phyloP scores from a whole-genome alignment of 1,140 invertebrate species.

The Danaus melanippus region DNA sequence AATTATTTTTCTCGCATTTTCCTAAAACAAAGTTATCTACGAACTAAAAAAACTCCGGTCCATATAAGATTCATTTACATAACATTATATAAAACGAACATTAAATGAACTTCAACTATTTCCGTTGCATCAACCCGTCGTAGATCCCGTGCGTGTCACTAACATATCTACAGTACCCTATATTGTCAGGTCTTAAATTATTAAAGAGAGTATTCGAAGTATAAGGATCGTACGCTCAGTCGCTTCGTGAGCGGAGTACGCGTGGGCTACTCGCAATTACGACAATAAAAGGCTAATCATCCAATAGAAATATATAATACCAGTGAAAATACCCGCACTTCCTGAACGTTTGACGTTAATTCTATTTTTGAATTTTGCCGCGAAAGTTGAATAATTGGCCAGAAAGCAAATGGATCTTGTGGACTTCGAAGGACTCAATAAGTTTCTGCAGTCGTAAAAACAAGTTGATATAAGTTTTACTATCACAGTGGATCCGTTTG shows the following conservation, averaged over 20 bases:
- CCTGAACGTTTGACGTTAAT: conserved; percentile 35
- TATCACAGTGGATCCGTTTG: conserved; percentile 60
- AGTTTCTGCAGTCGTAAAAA: no score
- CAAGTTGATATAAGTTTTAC: conserved; percentile 11
- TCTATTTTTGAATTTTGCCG: conserved; percentile 50
- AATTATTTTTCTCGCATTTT: no score
- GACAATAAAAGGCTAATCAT: conserved; percentile 59
- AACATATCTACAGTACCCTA: conserved; percentile 41
- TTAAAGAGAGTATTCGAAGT: conserved; percentile 64
- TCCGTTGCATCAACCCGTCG: conserved; percentile 30
- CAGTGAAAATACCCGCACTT: conserved; percentile 47
- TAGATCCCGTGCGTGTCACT: conserved; percentile 40
- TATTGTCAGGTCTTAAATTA: conserved; percentile 60
- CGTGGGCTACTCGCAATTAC: conserved; percentile 58
- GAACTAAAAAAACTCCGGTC: no score
- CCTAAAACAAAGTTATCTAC: no score
- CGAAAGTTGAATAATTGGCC: conserved; percentile 20
- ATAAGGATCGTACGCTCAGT: conserved; percentile 52
- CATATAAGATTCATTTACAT: no score
- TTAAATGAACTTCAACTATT: neutral
- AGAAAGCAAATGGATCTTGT: conserved; percentile 35
- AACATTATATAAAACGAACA: no score
- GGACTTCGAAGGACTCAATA: conserved; percentile 8
- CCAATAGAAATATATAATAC: conserved; percentile 61
- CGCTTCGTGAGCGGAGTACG: conserved; percentile 38